Percentiles rank a stretch among this genome's conserved stretches.
These are phyloP conservation scores for Chironomus tepperi DNA, from an alignment of 1,140 invertebrate genomes.

Conservation along the genomic window DNA sequence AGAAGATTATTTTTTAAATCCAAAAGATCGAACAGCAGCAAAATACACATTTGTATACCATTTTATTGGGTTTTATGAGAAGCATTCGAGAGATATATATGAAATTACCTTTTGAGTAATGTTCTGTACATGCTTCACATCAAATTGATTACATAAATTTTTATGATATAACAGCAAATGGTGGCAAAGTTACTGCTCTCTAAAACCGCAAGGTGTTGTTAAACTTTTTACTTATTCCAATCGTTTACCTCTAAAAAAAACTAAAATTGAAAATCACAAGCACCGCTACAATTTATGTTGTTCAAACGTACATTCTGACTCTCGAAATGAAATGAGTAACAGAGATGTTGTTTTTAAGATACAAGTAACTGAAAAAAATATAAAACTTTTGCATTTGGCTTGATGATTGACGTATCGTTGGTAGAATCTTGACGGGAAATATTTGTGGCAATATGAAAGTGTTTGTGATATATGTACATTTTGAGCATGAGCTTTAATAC, in stretches of 20 bases:
- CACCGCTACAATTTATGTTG: background rate
- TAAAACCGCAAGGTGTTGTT: background rate
- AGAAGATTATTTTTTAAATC: background rate
- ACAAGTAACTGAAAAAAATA: too few species aligned
- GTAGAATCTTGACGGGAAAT: background rate
- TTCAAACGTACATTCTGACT: too few species aligned
- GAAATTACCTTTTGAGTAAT: slow-evolving; percentile 8
- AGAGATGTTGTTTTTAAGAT: too few species aligned
- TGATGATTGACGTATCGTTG: slow-evolving; percentile 1
- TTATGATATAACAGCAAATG: slow-evolving; percentile 14
- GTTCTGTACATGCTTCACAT: slow-evolving; percentile 12
- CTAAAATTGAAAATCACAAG: background rate
- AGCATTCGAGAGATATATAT: too few species aligned
- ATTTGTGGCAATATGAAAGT: slow-evolving; percentile 1
- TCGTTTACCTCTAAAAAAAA: background rate
- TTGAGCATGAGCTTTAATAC: too few species aligned
- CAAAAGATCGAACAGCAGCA: background rate
- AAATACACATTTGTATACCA: background rate
- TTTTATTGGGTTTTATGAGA: background rate
- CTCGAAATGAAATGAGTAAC: too few species aligned
- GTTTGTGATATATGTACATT: background rate
- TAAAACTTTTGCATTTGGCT: too few species aligned
- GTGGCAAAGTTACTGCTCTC: background rate
- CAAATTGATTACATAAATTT: slow-evolving; percentile 10
- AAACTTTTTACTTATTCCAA: slow-evolving; percentile 14